Evolutionary conservation across 2,113 vertebrate genomes (phyloP).

Genomic region (Colinus virginianus): DNA sequence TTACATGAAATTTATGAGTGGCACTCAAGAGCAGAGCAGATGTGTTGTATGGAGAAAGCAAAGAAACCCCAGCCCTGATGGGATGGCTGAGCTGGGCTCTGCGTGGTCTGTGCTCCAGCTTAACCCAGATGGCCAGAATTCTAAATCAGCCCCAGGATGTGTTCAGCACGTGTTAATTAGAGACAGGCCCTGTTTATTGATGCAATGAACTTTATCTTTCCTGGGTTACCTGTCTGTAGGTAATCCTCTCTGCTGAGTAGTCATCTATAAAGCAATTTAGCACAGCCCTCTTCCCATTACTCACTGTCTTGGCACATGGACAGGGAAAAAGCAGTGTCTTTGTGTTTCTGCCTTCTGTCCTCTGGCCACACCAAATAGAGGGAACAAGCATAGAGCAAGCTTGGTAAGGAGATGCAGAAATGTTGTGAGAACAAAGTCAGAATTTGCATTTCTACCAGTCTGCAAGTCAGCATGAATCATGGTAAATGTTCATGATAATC

Average conservation of each 20-base stretch:
- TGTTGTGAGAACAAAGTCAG: neutral
- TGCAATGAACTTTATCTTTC: neutral
- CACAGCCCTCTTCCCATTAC: neutral
- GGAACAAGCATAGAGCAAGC: neutral
- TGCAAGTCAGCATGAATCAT: neutral
- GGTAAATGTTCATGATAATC: neutral
- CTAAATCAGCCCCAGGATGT: neutral
- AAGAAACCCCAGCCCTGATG: neutral
- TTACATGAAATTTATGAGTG: neutral
- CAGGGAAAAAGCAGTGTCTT: neutral
- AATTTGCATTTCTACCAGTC: neutral
- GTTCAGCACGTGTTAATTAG: neutral
- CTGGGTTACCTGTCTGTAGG: neutral
- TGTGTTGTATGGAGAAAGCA: fast-evolving
- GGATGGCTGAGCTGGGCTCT: neutral
- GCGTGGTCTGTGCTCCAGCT: neutral
- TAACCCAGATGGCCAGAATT: neutral
- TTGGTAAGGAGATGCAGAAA: neutral
- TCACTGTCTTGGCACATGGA: neutral
- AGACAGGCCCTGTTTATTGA: conserved; percentile 10
- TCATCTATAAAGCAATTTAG: neutral
- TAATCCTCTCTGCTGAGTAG: conserved; percentile 1
- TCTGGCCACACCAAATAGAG: neutral
- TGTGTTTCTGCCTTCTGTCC: neutral
- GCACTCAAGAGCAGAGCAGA: neutral